Conservation (phyloP, 1,140 invertebrate genomes). For the Anadara kagoshimensis region DNA sequence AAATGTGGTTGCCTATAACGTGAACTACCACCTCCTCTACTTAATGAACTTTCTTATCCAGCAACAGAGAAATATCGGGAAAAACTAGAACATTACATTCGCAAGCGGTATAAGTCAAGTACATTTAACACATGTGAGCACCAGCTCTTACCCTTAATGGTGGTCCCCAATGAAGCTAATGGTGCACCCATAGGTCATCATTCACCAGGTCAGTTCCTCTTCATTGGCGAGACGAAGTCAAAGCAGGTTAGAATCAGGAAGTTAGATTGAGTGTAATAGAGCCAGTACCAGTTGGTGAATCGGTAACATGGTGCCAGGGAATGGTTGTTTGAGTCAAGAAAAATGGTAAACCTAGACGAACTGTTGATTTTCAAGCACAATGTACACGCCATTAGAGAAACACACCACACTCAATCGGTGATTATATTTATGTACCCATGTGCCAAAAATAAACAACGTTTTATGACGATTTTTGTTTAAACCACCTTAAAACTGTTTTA, state of each 20-base stretch:
- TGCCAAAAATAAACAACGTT: too few species aligned
- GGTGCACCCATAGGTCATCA: slow-evolving; percentile 39
- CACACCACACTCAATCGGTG: too few species aligned
- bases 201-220: slow-evolving; percentile 35
- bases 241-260: slow-evolving; percentile 38
- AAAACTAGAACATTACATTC: slow-evolving; percentile 23
- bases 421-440: too few species aligned
- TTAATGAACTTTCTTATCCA: slow-evolving; percentile 46
- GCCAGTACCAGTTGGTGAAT: slow-evolving; percentile 38
- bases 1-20: slow-evolving; percentile 48
- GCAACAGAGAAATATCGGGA: slow-evolving; percentile 37
- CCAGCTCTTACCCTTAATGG: too few species aligned
- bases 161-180: slow-evolving; percentile 32
- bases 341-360: slow-evolving; percentile 39
- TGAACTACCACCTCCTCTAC: slow-evolving; percentile 20
- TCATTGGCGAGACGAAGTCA: slow-evolving; percentile 43
- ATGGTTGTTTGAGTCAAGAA: slow-evolving; percentile 52
- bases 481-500: too few species aligned
- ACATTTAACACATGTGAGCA: slow-evolving; percentile 35
- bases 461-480: too few species aligned
- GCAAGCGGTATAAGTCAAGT: slow-evolving; percentile 42
- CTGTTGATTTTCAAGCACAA: slow-evolving; percentile 41
- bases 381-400: slow-evolving; percentile 50
- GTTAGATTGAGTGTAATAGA: slow-evolving; percentile 43
- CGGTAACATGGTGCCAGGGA: slow-evolving; percentile 46